Percentiles rank a stretch among this genome's conserved stretches.
Conservation (phyloP, 2,113 vertebrate genomes). For the Ochotona princeps region DNA sequence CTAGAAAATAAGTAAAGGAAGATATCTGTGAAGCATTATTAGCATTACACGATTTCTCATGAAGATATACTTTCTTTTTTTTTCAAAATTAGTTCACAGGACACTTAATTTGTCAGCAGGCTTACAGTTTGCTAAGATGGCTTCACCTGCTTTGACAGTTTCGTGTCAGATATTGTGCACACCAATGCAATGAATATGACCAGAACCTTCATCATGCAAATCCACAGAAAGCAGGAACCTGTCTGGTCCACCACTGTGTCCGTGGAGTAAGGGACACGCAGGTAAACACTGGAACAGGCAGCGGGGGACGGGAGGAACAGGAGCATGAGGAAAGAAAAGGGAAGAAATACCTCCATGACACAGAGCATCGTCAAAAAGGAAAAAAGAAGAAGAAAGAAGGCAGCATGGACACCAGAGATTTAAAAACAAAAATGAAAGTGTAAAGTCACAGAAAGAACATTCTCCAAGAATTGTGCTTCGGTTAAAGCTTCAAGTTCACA, state of each 20-base stretch:
- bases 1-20: slow-evolving; percentile 83
- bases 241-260: not conserved
- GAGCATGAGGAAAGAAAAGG: not conserved
- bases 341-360: not conserved
- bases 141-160: slow-evolving; percentile 20
- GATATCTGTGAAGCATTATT: not conserved
- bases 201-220: not conserved
- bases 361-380: not conserved
- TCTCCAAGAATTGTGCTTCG: slow-evolving; percentile 19
- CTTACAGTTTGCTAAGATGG: slow-evolving; percentile 9
- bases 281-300: not conserved
- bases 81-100: not conserved
- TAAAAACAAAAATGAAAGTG: not conserved
- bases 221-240: not conserved
- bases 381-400: not conserved
- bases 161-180: not conserved
- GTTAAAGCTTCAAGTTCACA: slow-evolving; percentile 37
- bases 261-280: not conserved
- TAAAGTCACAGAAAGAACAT: not conserved
- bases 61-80: not conserved
- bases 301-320: not conserved
- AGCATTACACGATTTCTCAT: slow-evolving; percentile 18
- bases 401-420: not conserved
- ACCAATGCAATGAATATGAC: not conserved
- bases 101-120: slow-evolving; percentile 32